Evolutionary conservation across 2,888 invertebrate genomes (phyloP).

Genomic region (Scrobipalpa costella): DNA sequence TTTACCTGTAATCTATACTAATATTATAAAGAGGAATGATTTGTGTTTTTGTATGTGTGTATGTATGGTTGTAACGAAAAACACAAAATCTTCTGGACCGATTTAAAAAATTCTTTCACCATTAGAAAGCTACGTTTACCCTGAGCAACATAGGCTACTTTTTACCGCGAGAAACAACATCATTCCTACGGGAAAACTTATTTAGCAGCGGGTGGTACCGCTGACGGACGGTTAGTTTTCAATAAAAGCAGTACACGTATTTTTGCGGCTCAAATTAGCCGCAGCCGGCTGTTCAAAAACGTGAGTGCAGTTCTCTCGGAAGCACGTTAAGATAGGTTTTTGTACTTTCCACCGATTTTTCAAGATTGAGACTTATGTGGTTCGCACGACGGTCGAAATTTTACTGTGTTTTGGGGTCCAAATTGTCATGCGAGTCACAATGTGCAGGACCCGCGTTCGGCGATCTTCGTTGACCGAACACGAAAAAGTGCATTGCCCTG

Average conservation of each 20-base stretch:
- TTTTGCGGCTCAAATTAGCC: neutral
- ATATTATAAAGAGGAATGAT: no score
- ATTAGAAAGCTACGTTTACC: no score
- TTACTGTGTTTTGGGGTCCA: neutral
- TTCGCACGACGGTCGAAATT: neutral
- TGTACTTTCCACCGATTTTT: neutral
- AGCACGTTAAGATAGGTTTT: conserved; percentile 22
- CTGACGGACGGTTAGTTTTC: no score
- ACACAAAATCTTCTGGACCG: no score
- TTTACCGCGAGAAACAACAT: no score
- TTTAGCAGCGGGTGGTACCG: no score
- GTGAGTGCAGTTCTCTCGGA: neutral
- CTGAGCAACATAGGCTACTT: no score
- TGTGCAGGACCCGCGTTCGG: conserved; percentile 32
- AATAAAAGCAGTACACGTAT: neutral
- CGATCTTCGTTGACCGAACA: conserved; percentile 63
- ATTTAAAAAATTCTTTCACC: no score
- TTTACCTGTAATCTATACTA: no score
- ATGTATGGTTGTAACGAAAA: no score
- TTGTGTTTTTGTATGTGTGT: no score
- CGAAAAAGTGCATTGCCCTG: conserved; percentile 76
- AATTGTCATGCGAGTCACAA: conserved; percentile 20
- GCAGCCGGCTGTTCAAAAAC: neutral
- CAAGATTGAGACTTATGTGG: neutral
- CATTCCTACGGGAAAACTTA: no score